Evolutionary conservation across 2,797 vertebrate species (phyloP).

Genomic region (Syngnathus acus): DNA sequence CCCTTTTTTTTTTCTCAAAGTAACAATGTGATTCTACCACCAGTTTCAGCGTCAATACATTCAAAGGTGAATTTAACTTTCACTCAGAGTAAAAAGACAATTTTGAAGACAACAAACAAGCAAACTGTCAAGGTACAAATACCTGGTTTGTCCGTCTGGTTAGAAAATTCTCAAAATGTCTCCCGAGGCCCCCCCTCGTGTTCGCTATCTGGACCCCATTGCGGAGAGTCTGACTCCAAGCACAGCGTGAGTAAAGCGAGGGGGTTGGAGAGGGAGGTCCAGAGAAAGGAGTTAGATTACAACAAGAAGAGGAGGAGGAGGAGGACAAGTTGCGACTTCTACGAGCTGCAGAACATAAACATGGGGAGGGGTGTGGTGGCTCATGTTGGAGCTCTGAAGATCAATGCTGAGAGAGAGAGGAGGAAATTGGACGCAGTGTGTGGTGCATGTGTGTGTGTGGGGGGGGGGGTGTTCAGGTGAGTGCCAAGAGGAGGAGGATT

Average conservation of each 20-base stretch:
- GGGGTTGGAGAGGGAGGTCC: constrained; percentile 14
- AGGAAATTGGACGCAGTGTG: neutral
- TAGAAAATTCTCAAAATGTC: constrained; percentile 12
- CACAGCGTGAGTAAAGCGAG: constrained; percentile 10
- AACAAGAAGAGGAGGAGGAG: constrained; percentile 24
- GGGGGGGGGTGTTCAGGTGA: neutral
- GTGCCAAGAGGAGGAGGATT: constrained; percentile 30
- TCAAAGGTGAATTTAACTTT: neutral
- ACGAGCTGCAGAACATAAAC: constrained; percentile 41
- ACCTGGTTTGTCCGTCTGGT: constrained; percentile 21
- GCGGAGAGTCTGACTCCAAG: constrained; percentile 11
- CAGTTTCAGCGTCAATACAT: too few species aligned
- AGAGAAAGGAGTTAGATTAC: constrained; percentile 32
- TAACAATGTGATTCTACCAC: too few species aligned
- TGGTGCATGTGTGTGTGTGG: too few species aligned
- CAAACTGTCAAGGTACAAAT: constrained; percentile 2
- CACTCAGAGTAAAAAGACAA: neutral
- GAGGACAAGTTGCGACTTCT: constrained; percentile 11
- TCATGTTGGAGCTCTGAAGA: too few species aligned
- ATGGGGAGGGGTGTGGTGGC: neutral
- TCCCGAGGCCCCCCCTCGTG: neutral
- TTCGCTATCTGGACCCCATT: constrained; percentile 15
- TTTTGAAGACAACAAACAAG: neutral
- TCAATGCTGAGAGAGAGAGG: neutral
- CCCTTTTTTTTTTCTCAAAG: too few species aligned